Percentiles rank a stretch among this genome's conserved stretches.
Conservation (phyloP, 2,888 invertebrate species). For the Brachypalpus laphriformis region DNA sequence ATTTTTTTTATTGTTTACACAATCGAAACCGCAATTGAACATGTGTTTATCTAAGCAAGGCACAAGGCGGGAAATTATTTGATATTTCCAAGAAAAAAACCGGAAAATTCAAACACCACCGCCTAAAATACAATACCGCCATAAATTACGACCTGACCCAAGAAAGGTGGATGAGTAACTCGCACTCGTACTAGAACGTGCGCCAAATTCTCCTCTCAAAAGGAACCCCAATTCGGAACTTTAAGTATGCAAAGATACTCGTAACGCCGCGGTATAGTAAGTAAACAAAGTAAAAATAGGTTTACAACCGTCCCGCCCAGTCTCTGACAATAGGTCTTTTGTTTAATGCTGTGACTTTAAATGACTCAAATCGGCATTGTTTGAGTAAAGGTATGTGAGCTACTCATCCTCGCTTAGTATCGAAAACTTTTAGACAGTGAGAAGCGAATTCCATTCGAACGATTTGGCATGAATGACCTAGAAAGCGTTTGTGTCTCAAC, state of each 20-base stretch:
- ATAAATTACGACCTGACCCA: constrained; percentile 42
- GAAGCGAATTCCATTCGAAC: constrained; percentile 40
- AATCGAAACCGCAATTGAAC: constrained; percentile 33
- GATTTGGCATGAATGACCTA: constrained; percentile 34
- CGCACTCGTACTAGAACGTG: neutral
- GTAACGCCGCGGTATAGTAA: neutral
- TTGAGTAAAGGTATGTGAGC: constrained; percentile 18
- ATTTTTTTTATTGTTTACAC: constrained; percentile 44
- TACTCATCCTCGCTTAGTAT: constrained; percentile 3
- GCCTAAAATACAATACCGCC: constrained; percentile 4
- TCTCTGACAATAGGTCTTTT: constrained; percentile 33
- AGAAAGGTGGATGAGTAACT: constrained; percentile 18
- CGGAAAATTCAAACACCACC: constrained; percentile 25
- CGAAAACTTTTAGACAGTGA: constrained; percentile 13
- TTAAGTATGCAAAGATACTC: constrained; percentile 60
- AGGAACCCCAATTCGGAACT: constrained; percentile 43
- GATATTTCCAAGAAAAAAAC: neutral
- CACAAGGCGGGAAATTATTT: constrained; percentile 6
- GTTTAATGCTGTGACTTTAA: constrained; percentile 53
- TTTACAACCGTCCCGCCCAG: constrained; percentile 49
- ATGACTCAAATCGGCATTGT: constrained; percentile 61
- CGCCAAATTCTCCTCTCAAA: constrained; percentile 17
- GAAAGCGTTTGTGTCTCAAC: constrained; percentile 8
- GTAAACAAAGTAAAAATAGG: constrained; percentile 63
- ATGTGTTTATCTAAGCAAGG: constrained; percentile 46